Conservation (phyloP, 2,888 invertebrate species). For the Andrena minutula region DNA sequence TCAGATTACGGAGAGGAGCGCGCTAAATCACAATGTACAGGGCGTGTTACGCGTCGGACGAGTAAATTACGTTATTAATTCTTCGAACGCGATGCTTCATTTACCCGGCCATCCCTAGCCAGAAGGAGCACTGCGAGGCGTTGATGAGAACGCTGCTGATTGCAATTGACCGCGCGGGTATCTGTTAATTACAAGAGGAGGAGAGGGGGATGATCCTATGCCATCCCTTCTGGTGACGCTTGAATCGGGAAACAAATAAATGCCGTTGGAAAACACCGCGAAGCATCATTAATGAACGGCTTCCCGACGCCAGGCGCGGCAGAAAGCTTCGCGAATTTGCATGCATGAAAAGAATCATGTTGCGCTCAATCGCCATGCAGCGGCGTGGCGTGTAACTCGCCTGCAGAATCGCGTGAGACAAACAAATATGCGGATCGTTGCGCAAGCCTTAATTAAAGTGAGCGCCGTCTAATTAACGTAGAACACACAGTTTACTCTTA, state of each 20-base stretch:
- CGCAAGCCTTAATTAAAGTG: slow-evolving; percentile 66
- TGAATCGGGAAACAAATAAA: too few species aligned
- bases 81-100: slow-evolving; percentile 22
- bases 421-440: slow-evolving; percentile 64
- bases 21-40: slow-evolving; percentile 31
- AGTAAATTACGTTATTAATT: slow-evolving; percentile 46
- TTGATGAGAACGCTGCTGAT: slow-evolving; percentile 10
- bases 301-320: not conserved
- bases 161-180: slow-evolving; percentile 3
- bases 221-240: too few species aligned
- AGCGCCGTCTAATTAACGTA: slow-evolving; percentile 63
- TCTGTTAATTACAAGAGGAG: not conserved
- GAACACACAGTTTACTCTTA: slow-evolving; percentile 52
- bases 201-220: too few species aligned
- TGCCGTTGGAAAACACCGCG: too few species aligned
- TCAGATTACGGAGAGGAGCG: slow-evolving; percentile 36
- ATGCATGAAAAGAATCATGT: not conserved
- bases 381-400: slow-evolving; percentile 30
- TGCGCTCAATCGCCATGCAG: not conserved
- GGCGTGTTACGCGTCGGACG: slow-evolving; percentile 10
- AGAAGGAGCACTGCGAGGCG: slow-evolving; percentile 19
- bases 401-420: slow-evolving; percentile 56
- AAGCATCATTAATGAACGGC: too few species aligned
- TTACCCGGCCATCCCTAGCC: slow-evolving; percentile 1
- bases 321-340: not conserved